Evolutionary conservation across 2,888 invertebrate genomes (phyloP).

Genomic region (Oscheius myriophilus): DNA sequence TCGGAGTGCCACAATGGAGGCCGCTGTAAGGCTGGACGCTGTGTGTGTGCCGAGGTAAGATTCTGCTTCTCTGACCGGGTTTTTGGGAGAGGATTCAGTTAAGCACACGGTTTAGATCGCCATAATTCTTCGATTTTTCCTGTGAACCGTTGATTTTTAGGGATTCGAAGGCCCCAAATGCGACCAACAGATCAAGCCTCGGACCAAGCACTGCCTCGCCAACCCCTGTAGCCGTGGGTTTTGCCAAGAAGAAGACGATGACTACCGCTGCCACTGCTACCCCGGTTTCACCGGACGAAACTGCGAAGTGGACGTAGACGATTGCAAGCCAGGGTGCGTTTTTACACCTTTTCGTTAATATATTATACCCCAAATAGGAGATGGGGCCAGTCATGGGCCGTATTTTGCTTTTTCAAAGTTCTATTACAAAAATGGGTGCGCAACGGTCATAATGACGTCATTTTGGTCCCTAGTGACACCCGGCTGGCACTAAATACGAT

Average conservation of each 20-base stretch:
- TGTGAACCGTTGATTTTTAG: slow-evolving; percentile 17
- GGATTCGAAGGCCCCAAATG: slow-evolving; percentile 33
- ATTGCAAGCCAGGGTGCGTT: slow-evolving; percentile 16
- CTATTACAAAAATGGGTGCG: no score
- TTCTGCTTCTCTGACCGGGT: slow-evolving; percentile 79
- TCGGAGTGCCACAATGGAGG: slow-evolving; percentile 61
- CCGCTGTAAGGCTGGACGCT: slow-evolving; percentile 40
- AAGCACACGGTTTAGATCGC: no score
- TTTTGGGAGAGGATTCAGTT: no score
- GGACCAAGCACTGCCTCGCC: slow-evolving; percentile 39
- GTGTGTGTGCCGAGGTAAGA: slow-evolving; percentile 36
- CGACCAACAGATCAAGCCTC: slow-evolving; percentile 41
- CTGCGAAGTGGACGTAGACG: slow-evolving; percentile 24
- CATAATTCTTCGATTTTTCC: slow-evolving; percentile 83
- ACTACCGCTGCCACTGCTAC: slow-evolving; percentile 91
- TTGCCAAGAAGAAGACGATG: slow-evolving; percentile 75
- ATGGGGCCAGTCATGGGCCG: no score
- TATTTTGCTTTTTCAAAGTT: no score
- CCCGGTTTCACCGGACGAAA: slow-evolving; percentile 83
- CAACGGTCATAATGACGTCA: no score
- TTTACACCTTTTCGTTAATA: background rate
- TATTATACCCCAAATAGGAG: background rate
- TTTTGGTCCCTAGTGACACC: no score
- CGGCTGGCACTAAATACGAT: no score
- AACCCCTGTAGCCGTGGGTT: slow-evolving; percentile 28